Conservation (phyloP, 2,113 vertebrate genomes). For the Leucoraja erinaceus region DNA sequence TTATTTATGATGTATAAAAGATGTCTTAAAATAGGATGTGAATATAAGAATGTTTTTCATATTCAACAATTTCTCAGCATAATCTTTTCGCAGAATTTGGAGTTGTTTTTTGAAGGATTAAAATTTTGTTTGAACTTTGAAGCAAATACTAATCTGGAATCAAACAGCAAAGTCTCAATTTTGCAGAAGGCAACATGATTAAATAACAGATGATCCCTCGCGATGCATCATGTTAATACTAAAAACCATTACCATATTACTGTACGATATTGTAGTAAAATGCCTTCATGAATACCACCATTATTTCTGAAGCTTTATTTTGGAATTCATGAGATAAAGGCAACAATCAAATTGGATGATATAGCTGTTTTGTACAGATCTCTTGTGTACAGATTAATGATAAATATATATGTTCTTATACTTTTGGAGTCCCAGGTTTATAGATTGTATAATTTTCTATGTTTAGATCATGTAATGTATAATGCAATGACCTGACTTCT, state of each 20-base stretch:
- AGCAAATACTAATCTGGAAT: background rate
- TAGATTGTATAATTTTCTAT: no score
- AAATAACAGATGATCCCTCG: background rate
- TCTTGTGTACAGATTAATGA: background rate
- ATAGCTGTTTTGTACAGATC: background rate
- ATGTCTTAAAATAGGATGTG: background rate
- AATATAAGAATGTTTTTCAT: background rate
- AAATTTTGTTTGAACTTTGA: background rate
- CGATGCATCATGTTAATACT: background rate
- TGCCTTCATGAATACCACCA: background rate
- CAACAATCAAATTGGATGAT: background rate
- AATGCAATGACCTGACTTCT: background rate
- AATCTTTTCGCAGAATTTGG: background rate
- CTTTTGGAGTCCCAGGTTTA: no score
- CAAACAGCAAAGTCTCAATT: background rate
- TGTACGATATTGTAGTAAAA: background rate
- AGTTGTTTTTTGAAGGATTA: background rate
- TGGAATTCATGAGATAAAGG: background rate
- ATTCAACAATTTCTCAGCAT: background rate
- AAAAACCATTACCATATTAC: background rate
- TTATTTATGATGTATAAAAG: background rate
- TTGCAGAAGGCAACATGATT: background rate
- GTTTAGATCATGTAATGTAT: no score
- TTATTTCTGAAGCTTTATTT: background rate
- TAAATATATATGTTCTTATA: background rate